These are phyloP conservation scores for Eristalis pertinax DNA, from an alignment of 2,888 invertebrate species.

Conservation along the genomic window DNA sequence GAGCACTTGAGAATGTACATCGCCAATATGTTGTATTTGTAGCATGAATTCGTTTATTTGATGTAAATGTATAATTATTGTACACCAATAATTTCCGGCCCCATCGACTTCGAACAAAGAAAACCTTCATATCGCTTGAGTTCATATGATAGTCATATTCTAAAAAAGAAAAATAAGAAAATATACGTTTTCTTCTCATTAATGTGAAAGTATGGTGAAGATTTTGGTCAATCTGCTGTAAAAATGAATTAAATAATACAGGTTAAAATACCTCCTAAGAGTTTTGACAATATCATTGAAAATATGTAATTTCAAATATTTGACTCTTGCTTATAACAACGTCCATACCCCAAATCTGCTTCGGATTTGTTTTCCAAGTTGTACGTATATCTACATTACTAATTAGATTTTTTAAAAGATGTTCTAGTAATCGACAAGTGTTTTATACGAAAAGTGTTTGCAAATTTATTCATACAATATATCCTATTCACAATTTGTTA, in stretches of 20 bases:
- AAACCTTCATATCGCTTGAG: constrained; percentile 52
- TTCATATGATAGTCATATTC: constrained; percentile 21
- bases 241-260: neutral
- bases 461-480: constrained; percentile 26
- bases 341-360: neutral
- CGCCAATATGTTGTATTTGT: constrained; percentile 74
- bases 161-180: constrained; percentile 37
- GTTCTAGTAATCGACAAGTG: neutral
- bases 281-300: neutral
- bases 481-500: constrained; percentile 55
- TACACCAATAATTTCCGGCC: constrained; percentile 73
- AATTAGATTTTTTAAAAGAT: neutral
- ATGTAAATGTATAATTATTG: constrained; percentile 73
- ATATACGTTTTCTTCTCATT: constrained; percentile 12
- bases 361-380: too few species aligned
- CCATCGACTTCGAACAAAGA: constrained; percentile 74
- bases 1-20: constrained; percentile 71
- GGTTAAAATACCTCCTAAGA: neutral
- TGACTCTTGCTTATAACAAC: neutral
- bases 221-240: constrained; percentile 10
- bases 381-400: neutral
- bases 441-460: neutral
- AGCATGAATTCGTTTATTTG: constrained; percentile 73
- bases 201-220: neutral
- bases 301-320: neutral